Percentiles rank a stretch among this genome's conserved stretches.
Conservation (phyloP, 2,888 invertebrate genomes). For the Strigamia crassipes region DNA sequence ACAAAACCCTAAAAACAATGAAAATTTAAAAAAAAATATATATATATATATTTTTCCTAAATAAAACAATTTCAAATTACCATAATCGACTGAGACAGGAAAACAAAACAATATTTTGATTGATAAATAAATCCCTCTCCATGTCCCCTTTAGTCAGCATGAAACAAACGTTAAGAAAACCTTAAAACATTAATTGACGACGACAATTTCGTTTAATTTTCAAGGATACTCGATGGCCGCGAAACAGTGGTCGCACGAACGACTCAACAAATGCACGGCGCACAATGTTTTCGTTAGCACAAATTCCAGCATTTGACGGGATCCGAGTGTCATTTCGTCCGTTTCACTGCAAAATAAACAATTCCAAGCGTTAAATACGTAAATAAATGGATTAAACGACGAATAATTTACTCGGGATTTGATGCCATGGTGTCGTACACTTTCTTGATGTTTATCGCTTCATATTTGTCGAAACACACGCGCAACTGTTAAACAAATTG, state of each 20-base stretch:
- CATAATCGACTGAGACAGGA: not conserved
- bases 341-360: not conserved
- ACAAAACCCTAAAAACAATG: not conserved
- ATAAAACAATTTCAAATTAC: not conserved
- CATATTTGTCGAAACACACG: not conserved
- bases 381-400: not conserved
- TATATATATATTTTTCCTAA: not conserved
- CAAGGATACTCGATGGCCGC: conserved; percentile 8
- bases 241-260: not conserved
- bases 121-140: not conserved
- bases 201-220: not conserved
- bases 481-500: not conserved
- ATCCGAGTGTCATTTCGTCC: not conserved
- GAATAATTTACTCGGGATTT: not conserved
- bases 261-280: not conserved
- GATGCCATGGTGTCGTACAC: not conserved
- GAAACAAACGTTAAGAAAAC: not conserved
- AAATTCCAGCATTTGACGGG: not conserved
- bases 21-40: not conserved
- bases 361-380: not conserved
- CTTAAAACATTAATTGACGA: not conserved
- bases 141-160: not conserved
- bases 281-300: not conserved
- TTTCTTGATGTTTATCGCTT: not conserved
- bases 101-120: not conserved